Evolutionary conservation across 2,888 invertebrate species (phyloP), one percentile per base, ranked within the genome.

Genomic region (Biston betularia): DNA sequence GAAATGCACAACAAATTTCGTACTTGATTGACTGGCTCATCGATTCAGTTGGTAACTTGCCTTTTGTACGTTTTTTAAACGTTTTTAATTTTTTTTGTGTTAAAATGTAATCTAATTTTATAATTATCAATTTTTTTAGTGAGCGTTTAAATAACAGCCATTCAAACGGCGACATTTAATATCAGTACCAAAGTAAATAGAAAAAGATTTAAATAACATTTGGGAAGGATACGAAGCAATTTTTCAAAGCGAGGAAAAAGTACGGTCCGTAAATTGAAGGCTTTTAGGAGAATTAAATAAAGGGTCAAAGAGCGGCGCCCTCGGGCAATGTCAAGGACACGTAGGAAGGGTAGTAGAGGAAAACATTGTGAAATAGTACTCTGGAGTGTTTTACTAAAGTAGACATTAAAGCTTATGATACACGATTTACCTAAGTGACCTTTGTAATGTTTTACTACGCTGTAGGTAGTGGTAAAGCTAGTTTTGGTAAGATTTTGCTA

Each of bases 191-290:
- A 52, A 62, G 46, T 48, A 61, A 59, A 54, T 15, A 42, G 42
- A 35, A 62, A 48, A 57, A 49, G 62, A 53, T 64, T 60, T 60
- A 69, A 54, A 65, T 62, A 34, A 45, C 56, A 34, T 62, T 71
- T 34, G 53, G 50, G 9, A 69, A 68, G 71, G 65, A 65, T 24
- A n/a, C 9, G 34, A 38, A 45, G 24, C 34, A 57, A 66, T 57
- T 66, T 56, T 57, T 66, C 57, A 66, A 53, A 61, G 40, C 24
- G 53, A 46, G 45, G 61, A 61, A 61, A 46, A 11, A 49, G 42
- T 45, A 54, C 46, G 38, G 35, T 46, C 40, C 38, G 34, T 52
- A 56, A 61, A 61, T 54, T 34, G 35, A 50, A 56, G 45, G 55
- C 60, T 61, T 65, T 65, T 65, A 49, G 50, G 46, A 40, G 55